Evolutionary conservation across 2,888 invertebrate genomes (phyloP), one percentile per base, ranked within the genome.

Genomic region (Patella caerulea): DNA sequence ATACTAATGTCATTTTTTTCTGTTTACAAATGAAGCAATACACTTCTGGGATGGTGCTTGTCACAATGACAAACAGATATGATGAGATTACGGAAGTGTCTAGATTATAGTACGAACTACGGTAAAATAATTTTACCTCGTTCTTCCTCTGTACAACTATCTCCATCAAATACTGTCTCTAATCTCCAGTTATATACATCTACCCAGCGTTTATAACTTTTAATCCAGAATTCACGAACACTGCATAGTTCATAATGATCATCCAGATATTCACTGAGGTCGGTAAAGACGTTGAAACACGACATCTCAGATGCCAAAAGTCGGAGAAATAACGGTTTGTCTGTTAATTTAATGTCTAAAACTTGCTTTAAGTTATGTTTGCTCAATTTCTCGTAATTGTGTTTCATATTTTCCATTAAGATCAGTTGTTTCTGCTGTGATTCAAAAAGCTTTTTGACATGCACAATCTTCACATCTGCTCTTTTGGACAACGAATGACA

Each of bases 131-230:
- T 72, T 9, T 19, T 55, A 71, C 71, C 75, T 53, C 53, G 54
- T 3, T 75, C 75, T 54, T 71, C 55, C 12, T 75, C 70, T 19
- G 65, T 56, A 17, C 29, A 45, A 5, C 69, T 53, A n/a, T 74
- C 65, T 45, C 45, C 45, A 55, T 52, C 70, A 24, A 59, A 45
- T 14, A 71, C 75, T 24, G 71, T 71, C 14, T 78, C 74, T 2
- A 70, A 34, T 15, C 72, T 82, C 90, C 90, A 90, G 80, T 90
- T 89, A 75, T 86, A 85, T 24, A 88, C 88, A 52, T 82, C 79
- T 14, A 88, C 85, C 90, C 91, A 91, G 17, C 88, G 84, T 74
- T 85, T 85, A 15, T 90, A 80, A 74, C 87, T 85, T 7, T 82
- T 76, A 3, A 85, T 83, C 87, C 87, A 88, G 75, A 90, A 81